Percentiles rank a stretch among this genome's conserved stretches.
Evolutionary conservation across 2,113 vertebrate genomes (phyloP).

Genomic region (Peromyscus californicus): DNA sequence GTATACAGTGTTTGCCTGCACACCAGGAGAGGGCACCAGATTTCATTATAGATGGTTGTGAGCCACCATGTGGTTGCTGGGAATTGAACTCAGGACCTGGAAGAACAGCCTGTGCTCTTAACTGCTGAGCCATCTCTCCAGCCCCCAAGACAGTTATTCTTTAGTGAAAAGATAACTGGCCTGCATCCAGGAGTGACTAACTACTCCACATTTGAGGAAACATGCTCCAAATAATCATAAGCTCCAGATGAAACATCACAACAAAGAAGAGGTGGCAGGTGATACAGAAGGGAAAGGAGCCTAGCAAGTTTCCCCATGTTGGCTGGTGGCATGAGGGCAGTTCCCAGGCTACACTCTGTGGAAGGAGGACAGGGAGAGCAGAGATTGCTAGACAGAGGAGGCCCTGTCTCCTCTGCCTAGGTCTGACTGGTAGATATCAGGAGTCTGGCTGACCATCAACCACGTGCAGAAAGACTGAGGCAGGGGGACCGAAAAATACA

Average conservation of each 20-base stretch:
- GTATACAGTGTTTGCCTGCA: too few relatives aligned
- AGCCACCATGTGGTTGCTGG: too few relatives aligned
- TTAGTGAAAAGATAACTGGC: not conserved
- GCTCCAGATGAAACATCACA: not conserved
- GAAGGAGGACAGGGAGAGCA: not conserved
- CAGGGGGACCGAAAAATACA: not conserved
- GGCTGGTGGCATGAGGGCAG: not conserved
- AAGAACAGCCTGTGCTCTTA: too few relatives aligned
- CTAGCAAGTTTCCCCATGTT: not conserved
- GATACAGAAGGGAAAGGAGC: not conserved
- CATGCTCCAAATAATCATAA: not conserved
- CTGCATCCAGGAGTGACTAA: not conserved
- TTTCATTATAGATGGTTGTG: too few relatives aligned
- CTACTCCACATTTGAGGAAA: not conserved
- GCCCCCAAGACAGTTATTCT: not conserved
- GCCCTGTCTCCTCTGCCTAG: too few relatives aligned
- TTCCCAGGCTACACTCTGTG: rapidly evolving
- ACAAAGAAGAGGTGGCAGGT: not conserved
- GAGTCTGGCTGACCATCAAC: not conserved
- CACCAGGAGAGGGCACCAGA: too few relatives aligned
- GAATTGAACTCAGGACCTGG: too few relatives aligned
- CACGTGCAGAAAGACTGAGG: not conserved
- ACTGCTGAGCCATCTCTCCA: too few relatives aligned
- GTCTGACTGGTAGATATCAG: not conserved
- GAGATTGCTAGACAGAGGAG: not conserved